Percentiles rank a stretch among this genome's conserved stretches.
Conservation (phyloP, 2,888 invertebrate genomes). For the Leucophora obtusa region DNA sequence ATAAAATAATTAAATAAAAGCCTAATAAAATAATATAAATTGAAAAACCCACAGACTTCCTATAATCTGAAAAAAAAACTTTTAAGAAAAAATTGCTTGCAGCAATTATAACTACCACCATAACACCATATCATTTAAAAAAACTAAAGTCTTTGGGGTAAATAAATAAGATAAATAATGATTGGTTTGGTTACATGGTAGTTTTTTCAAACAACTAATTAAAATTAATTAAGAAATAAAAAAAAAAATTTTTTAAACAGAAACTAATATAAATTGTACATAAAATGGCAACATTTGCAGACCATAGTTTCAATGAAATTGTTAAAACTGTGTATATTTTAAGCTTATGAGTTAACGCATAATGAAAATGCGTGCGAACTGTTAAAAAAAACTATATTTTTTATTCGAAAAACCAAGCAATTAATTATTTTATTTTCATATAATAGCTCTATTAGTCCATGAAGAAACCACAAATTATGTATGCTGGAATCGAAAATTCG, state of each 20-base stretch:
- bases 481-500: no score
- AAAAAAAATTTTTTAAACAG: not conserved
- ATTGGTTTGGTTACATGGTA: constrained; percentile 1
- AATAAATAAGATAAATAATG: constrained; percentile 17
- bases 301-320: not conserved
- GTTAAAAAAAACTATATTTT: not conserved
- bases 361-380: constrained; percentile 28
- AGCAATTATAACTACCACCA: constrained; percentile 8
- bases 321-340: no score
- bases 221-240: constrained; percentile 23
- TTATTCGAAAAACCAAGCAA: not conserved
- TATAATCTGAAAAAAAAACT: not conserved
- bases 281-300: not conserved
- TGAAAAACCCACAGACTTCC: constrained; percentile 24
- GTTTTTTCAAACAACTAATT: constrained; percentile 17
- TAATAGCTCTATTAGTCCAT: no score
- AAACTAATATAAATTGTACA: not conserved
- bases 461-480: no score
- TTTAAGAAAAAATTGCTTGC: not conserved
- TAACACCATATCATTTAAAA: not conserved
- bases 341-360: not conserved
- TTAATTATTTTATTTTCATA: not conserved
- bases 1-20: constrained; percentile 29
- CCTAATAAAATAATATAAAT: not conserved
- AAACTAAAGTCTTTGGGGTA: constrained; percentile 10